Conservation (phyloP, 2,113 vertebrate species). For the Erythrocercus mccallii region DNA sequence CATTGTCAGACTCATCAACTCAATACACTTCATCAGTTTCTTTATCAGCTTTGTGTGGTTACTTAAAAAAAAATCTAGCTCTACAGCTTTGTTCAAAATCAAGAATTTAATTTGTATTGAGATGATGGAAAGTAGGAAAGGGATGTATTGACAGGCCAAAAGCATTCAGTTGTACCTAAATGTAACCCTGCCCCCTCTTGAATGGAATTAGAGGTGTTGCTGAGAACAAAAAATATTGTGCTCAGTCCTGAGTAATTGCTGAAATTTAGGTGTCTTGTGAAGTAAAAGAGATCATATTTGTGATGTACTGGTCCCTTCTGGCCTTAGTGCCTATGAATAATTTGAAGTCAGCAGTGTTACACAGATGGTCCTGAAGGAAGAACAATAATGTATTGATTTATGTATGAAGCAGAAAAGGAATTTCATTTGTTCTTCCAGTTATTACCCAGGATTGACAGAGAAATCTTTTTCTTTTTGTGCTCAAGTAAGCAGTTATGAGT, state of each 20-base stretch:
- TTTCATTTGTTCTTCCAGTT: neutral
- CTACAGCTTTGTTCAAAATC: neutral
- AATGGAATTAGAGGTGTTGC: neutral
- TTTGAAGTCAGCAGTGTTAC: neutral
- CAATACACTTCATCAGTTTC: neutral
- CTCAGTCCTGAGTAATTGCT: neutral
- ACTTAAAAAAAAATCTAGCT: neutral
- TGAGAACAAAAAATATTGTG: neutral
- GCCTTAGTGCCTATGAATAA: neutral
- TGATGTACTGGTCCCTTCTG: neutral
- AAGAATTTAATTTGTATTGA: neutral
- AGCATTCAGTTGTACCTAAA: neutral
- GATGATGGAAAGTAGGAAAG: neutral
- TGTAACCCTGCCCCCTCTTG: neutral
- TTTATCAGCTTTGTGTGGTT: neutral
- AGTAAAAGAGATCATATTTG: neutral
- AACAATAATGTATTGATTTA: neutral
- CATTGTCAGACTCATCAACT: neutral
- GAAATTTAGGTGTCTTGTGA: neutral
- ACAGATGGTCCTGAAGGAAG: constrained; percentile 1
- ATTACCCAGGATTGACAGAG: neutral
- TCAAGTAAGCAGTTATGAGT: neutral
- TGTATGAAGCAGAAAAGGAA: neutral
- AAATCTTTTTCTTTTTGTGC: neutral
- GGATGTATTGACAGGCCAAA: neutral